phyloP scores from a whole-genome alignment of 1,140 invertebrate species.

The Aphelinus atriplicis region DNA sequence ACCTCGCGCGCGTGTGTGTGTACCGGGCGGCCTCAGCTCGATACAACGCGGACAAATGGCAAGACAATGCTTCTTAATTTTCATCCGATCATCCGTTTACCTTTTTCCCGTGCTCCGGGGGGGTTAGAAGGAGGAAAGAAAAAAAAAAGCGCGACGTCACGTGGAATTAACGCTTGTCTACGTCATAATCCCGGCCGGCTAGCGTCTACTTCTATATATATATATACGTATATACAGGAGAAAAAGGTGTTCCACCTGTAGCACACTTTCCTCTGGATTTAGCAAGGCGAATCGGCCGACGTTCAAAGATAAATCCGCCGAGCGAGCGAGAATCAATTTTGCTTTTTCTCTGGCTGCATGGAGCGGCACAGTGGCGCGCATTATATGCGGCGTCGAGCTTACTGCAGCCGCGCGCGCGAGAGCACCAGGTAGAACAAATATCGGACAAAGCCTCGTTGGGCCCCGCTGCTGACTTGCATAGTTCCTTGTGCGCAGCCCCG shows the following conservation, averaged over 20 bases:
- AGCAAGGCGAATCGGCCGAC: conserved; percentile 15
- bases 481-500: too few relatives aligned
- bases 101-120: background rate
- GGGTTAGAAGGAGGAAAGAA: too few relatives aligned
- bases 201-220: too few relatives aligned
- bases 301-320: background rate
- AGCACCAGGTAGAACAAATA: conserved; percentile 9
- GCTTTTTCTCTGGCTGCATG: conserved; percentile 10
- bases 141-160: conserved; percentile 26
- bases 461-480: conserved; percentile 9
- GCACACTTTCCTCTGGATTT: conserved; percentile 8
- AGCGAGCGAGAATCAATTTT: conserved; percentile 27
- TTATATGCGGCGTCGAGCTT: too few relatives aligned
- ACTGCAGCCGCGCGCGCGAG: too few relatives aligned
- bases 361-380: background rate
- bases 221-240: too few relatives aligned
- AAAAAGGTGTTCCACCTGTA: too few relatives aligned
- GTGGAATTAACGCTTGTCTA: conserved; percentile 26
- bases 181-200: conserved; percentile 19
- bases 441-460: conserved; percentile 5
- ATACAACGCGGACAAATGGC: too few relatives aligned
- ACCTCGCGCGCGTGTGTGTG: too few relatives aligned
- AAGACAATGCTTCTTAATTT: conserved; percentile 12
- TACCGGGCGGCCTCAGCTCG: too few relatives aligned
- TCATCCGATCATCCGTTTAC: background rate